These are phyloP conservation scores for Daubentonia madagascariensis DNA, from an alignment of 2,113 vertebrate species.

Conservation along the genomic window DNA sequence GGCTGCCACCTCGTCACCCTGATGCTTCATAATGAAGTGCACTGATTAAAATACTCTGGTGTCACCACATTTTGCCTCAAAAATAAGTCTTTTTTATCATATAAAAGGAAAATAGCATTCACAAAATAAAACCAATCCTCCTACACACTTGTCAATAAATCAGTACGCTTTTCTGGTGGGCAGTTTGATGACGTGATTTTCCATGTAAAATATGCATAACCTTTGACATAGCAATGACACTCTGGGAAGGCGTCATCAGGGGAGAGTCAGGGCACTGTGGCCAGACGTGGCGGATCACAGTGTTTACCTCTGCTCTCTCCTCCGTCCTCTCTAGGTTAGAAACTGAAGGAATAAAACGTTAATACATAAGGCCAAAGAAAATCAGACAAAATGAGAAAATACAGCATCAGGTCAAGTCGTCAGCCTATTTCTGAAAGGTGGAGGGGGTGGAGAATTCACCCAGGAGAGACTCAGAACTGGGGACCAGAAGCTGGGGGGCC, in stretches of 20 bases:
- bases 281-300: no score
- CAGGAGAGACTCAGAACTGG: not conserved
- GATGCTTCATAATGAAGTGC: accelerated
- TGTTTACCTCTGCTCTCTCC: not conserved
- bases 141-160: accelerated
- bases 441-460: not conserved
- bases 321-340: not conserved
- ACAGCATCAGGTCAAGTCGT: not conserved
- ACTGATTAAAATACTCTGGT: not conserved
- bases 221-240: not conserved
- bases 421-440: not conserved
- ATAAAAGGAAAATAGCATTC: not conserved
- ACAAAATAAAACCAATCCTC: not conserved
- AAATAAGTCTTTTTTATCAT: not conserved
- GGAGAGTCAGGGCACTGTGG: accelerated
- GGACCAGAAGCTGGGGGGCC: not conserved
- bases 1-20: accelerated
- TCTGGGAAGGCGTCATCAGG: no score
- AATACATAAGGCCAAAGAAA: not conserved
- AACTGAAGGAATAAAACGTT: not conserved
- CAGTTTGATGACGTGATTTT: not conserved
- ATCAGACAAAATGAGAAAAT: not conserved
- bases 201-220: accelerated
- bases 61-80: accelerated
- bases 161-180: not conserved